phyloP scores from a whole-genome alignment of 2,797 vertebrate genomes.

The Naso thynnoides region DNA sequence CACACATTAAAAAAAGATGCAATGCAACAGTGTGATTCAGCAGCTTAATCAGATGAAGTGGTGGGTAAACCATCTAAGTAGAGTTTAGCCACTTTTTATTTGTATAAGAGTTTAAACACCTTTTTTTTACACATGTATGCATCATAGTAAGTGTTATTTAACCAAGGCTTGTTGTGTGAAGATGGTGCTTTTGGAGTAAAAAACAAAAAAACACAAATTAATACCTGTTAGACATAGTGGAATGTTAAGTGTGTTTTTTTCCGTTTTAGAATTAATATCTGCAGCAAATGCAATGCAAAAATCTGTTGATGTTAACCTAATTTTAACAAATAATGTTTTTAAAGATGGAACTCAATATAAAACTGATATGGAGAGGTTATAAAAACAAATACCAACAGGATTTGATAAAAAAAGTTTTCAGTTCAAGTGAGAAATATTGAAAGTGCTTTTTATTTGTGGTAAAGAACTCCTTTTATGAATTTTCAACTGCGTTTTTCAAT shows the following conservation, averaged over 20 bases:
- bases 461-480: background rate
- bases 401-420: no score
- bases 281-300: no score
- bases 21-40: constrained; percentile 31
- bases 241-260: background rate
- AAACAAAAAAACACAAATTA: background rate
- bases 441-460: no score
- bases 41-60: constrained; percentile 34
- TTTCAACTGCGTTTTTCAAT: background rate
- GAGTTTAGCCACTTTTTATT: constrained; percentile 18
- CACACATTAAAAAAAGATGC: background rate
- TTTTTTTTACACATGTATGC: constrained; percentile 18
- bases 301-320: background rate
- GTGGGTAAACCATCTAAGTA: constrained; percentile 10
- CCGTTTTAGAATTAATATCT: background rate
- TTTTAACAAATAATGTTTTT: background rate
- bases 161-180: background rate
- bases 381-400: no score
- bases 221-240: background rate
- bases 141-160: constrained; percentile 10
- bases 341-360: no score
- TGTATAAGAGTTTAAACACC: constrained; percentile 14
- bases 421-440: no score
- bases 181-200: background rate
- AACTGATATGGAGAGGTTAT: no score